Conservation (phyloP, 2,113 vertebrate genomes). For the Beaufortia kweichowensis region DNA sequence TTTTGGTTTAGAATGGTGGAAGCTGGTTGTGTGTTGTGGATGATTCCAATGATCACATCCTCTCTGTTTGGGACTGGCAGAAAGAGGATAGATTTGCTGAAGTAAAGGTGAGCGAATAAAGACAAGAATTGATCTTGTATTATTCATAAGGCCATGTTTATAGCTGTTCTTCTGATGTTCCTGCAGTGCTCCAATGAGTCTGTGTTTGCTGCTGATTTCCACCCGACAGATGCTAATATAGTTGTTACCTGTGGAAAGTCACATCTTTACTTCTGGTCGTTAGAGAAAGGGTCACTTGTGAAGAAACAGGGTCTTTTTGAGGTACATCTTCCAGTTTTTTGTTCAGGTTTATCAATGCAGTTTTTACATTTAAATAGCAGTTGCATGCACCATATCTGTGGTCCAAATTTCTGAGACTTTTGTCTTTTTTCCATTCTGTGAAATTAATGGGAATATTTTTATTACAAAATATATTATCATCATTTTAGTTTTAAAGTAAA, state of each 20-base stretch:
- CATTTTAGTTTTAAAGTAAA: no score
- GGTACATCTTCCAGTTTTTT: constrained; percentile 68
- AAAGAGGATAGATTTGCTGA: constrained; percentile 90
- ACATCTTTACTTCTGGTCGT: constrained; percentile 94
- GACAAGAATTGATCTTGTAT: background rate
- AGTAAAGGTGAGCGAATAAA: constrained; percentile 80
- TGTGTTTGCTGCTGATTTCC: constrained; percentile 93
- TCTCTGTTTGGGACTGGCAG: constrained; percentile 99
- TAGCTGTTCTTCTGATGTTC: background rate
- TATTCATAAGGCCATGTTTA: background rate
- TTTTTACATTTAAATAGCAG: no score
- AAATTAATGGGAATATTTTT: no score
- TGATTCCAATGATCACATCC: constrained; percentile 94
- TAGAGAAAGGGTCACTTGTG: constrained; percentile 86
- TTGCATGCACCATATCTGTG: background rate
- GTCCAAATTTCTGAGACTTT: no score
- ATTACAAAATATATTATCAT: no score
- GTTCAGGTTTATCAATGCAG: no score
- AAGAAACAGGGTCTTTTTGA: constrained; percentile 98
- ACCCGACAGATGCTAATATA: constrained; percentile 92
- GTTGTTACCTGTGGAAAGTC: constrained; percentile 97
- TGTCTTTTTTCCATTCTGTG: no score
- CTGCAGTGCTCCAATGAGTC: constrained; percentile 93
- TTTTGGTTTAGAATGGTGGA: constrained; percentile 84
- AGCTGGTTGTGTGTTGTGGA: constrained; percentile 90